Percentiles rank a stretch among this genome's conserved stretches.
These are phyloP conservation scores for Hypotaenidia philippensis DNA, from an alignment of 2,797 vertebrate species.

Conservation along the genomic window DNA sequence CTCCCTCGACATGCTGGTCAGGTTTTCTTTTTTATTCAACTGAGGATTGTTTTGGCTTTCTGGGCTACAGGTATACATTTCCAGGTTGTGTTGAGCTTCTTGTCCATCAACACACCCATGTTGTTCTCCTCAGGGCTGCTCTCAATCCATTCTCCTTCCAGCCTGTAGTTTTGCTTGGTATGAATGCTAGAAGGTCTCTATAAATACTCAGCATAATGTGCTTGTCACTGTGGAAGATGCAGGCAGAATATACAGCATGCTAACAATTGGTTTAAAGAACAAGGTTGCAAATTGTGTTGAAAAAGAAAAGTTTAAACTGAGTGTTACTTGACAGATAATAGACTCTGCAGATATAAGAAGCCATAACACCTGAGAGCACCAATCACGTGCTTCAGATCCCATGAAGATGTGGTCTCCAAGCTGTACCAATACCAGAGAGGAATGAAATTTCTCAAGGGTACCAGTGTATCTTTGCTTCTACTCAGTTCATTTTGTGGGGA, in stretches of 20 bases:
- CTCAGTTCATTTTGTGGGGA: not conserved
- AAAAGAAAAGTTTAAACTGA: constrained; percentile 54
- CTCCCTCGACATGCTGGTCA: no score
- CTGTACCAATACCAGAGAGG: not conserved
- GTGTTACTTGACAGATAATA: constrained; percentile 52
- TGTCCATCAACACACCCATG: no score
- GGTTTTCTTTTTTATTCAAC: no score
- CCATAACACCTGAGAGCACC: constrained; percentile 32
- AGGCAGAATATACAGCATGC: constrained; percentile 11
- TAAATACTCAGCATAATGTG: not conserved
- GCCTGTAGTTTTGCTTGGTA: no score
- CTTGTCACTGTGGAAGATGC: not conserved
- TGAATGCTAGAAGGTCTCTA: not conserved
- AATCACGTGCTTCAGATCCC: constrained; percentile 22
- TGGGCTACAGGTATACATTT: no score
- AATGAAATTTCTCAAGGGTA: constrained; percentile 29
- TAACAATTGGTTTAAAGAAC: constrained; percentile 53
- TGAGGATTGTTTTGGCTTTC: no score
- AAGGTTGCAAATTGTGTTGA: constrained; percentile 57
- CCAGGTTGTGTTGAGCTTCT: no score
- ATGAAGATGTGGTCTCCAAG: constrained; percentile 37
- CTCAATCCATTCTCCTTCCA: no score
- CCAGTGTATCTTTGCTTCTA: not conserved
- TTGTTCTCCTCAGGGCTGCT: no score
- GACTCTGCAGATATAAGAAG: constrained; percentile 38